phyloP scores from a whole-genome alignment of 1,140 invertebrate genomes.

The Trachymyrmex cornetzi region DNA sequence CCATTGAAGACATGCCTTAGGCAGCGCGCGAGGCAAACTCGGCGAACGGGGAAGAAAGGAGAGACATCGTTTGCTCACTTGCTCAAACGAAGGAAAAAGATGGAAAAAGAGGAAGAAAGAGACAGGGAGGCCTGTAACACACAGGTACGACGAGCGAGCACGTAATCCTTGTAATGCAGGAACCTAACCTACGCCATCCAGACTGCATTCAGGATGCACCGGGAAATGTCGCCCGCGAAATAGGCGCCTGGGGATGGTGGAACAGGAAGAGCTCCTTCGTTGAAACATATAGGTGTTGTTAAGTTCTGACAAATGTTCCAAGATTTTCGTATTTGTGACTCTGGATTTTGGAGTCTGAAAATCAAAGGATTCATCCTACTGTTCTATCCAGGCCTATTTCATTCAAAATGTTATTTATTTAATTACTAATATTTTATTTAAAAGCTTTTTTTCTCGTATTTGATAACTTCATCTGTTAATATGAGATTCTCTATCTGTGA shows the following conservation, averaged over 20 bases:
- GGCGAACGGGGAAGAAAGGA: constrained; percentile 33
- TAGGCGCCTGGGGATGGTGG: constrained; percentile 6
- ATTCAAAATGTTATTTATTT: too few species aligned
- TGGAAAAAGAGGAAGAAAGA: background rate
- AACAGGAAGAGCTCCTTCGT: constrained; percentile 6
- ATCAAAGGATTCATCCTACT: background rate
- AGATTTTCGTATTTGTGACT: background rate
- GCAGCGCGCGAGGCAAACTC: constrained; percentile 69
- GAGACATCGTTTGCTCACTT: constrained; percentile 63
- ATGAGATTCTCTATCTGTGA: too few species aligned
- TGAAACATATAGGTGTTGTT: constrained; percentile 29
- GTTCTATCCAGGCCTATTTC: too few species aligned
- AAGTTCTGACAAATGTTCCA: background rate
- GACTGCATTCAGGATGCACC: constrained; percentile 23
- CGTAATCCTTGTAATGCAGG: constrained; percentile 73
- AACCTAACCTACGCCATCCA: constrained; percentile 62
- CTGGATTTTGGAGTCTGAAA: background rate
- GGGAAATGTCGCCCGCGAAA: constrained; percentile 54
- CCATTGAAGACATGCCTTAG: constrained; percentile 80
- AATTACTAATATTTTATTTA: too few species aligned
- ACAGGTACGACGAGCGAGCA: constrained; percentile 63
- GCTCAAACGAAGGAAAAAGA: constrained; percentile 4
- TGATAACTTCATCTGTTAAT: too few species aligned
- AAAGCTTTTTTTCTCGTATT: too few species aligned
- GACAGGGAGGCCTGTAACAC: constrained; percentile 52